phyloP scores from a whole-genome alignment of 2,797 vertebrate genomes.

The Chromis chromis region DNA sequence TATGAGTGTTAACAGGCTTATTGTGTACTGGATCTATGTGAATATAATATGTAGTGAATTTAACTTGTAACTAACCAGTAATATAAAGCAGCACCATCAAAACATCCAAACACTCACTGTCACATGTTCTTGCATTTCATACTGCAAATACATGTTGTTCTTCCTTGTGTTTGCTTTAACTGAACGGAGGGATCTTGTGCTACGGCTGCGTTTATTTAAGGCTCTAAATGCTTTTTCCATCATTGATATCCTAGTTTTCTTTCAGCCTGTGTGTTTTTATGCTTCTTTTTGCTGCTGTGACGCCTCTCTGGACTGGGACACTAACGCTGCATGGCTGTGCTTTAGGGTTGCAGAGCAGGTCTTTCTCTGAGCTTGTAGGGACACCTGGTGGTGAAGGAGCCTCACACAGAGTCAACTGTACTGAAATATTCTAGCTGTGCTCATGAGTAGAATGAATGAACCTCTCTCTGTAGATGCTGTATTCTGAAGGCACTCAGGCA shows the following conservation, averaged over 20 bases:
- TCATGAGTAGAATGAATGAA: neutral
- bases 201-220: no score
- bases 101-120: no score
- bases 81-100: no score
- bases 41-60: no score
- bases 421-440: neutral
- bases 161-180: no score
- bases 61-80: no score
- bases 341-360: neutral
- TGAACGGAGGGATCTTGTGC: no score
- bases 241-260: no score
- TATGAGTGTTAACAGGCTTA: no score
- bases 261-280: neutral
- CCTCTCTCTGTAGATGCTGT: neutral
- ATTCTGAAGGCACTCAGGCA: neutral
- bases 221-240: no score
- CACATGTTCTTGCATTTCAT: no score
- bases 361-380: slow-evolving; percentile 24
- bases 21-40: no score
- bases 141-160: neutral
- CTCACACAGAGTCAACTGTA: neutral
- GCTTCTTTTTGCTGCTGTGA: neutral
- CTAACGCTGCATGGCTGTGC: neutral
- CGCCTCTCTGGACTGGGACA: neutral
- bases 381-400: slow-evolving; percentile 54